Base-by-base conservation (phyloP, 2,797 vertebrate genomes). In the Lagorchestes hirsutus region DNA sequence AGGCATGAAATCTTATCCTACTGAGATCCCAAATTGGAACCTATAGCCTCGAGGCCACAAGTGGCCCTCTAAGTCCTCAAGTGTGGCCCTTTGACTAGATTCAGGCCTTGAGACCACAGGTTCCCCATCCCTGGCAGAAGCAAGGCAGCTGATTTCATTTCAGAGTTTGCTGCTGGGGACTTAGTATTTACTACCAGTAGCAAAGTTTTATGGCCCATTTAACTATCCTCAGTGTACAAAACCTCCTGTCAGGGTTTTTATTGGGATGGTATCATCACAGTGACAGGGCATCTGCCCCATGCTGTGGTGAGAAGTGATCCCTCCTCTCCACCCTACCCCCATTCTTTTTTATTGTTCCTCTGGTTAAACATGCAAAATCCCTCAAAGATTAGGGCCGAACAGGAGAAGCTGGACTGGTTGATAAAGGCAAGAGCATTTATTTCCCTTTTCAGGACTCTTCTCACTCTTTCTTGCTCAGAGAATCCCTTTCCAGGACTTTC, bases 381-480 rank as follows among this genome's bases (percentile, higher is more conserved):
- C 34, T 91, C 95, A 93, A 90, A 96, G 93, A 93, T 59, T 55
- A 90, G 92, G 16, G 28, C 54, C 40, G 10, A 0, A 92, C 87
- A 0, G 0, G 91, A 67, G 92, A 90, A 95, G 91, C 93, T 94
- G 95, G 82, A 87, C 28, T 2, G 5, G 57, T 59, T 14, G 94
- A 96, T 67, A 96, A 96, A 92, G 54, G 90, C 50, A 13, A 87
- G 74, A 27, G 46, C 93, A 96, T 95, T 55, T 54, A 91, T 93
- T 96, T 96, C 94, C 96, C 87, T 94, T 96, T 95, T 95, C 22
- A 91, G 52, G 55, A 2, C 58, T 50, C 92, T 91, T 93, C 91
- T 87, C 90, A 91, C 90, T 52, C 90, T 54, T 87, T 0, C 54
- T 67, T 2, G 90, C 94, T 87, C 3, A 87, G 74, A 50, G 8